Evolutionary conservation across 2,113 vertebrate genomes (phyloP).

Genomic region (Odontophorus gujanensis): DNA sequence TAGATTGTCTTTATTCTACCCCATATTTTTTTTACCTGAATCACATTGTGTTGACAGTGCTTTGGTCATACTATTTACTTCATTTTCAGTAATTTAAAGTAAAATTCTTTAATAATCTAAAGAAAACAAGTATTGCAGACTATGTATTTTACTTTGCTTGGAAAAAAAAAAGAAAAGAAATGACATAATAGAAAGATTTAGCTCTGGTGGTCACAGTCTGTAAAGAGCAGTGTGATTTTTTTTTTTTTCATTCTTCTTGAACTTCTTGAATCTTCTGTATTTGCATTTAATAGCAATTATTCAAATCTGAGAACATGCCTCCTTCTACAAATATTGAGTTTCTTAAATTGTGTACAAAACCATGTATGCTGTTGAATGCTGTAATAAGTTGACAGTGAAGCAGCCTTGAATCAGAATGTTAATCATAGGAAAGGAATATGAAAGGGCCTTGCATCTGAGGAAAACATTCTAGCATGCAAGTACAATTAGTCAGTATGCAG

Average conservation of each 20-base stretch:
- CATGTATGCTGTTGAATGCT: neutral
- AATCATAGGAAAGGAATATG: neutral
- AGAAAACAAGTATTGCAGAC: neutral
- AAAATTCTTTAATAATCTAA: neutral
- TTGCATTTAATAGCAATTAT: neutral
- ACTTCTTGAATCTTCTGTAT: neutral
- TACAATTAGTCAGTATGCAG: accelerated
- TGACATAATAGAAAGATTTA: neutral
- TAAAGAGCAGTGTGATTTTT: neutral
- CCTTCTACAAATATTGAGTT: neutral
- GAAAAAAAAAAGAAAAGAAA: neutral
- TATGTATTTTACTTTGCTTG: neutral
- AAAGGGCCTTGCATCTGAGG: neutral
- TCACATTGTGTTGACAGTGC: neutral
- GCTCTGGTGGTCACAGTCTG: neutral
- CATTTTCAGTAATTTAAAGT: neutral
- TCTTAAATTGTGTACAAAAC: neutral
- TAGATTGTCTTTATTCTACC: neutral
- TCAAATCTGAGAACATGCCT: neutral
- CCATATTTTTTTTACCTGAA: neutral
- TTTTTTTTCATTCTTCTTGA: neutral
- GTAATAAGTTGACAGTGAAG: neutral
- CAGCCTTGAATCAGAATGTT: neutral
- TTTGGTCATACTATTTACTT: neutral
- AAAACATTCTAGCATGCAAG: neutral